These are phyloP conservation scores for Motacilla tschutschensis DNA, from an alignment of 2,113 vertebrate genomes.

Conservation along the genomic window DNA sequence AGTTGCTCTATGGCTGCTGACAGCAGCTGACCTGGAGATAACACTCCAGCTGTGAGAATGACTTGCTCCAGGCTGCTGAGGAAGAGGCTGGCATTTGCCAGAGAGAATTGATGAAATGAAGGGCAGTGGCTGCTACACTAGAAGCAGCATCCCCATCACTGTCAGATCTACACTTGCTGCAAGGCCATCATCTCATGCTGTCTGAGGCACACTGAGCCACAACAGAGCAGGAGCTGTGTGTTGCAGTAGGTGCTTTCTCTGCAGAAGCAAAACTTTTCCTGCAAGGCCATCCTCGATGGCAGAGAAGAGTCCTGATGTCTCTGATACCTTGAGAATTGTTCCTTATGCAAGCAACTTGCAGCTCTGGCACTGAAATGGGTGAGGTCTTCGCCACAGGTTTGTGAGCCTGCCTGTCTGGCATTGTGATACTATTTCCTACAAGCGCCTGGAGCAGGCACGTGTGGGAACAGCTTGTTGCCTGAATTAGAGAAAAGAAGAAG, in stretches of 20 bases:
- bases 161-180: not conserved
- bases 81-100: not conserved
- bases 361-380: not conserved
- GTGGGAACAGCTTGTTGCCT: not conserved
- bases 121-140: not conserved
- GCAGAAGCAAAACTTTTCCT: not conserved
- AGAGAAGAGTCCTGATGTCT: not conserved
- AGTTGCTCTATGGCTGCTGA: not conserved
- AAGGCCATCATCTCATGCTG: not conserved
- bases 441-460: not conserved
- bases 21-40: not conserved
- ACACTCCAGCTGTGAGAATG: not conserved
- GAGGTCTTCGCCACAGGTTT: not conserved
- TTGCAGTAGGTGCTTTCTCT: not conserved
- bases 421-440: accelerated
- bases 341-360: not conserved
- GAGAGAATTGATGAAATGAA: not conserved
- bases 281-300: not conserved
- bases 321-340: not conserved
- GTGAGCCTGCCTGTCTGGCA: not conserved
- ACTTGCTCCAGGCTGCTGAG: not conserved
- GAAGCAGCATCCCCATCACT: not conserved
- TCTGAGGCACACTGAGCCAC: not conserved
- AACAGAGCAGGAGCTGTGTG: not conserved
- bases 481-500: not conserved